A percentile compares a stretch with the other conserved stretches of the same genome.
Conservation (phyloP, 2,888 invertebrate species). For the Cephus sareptanus region DNA sequence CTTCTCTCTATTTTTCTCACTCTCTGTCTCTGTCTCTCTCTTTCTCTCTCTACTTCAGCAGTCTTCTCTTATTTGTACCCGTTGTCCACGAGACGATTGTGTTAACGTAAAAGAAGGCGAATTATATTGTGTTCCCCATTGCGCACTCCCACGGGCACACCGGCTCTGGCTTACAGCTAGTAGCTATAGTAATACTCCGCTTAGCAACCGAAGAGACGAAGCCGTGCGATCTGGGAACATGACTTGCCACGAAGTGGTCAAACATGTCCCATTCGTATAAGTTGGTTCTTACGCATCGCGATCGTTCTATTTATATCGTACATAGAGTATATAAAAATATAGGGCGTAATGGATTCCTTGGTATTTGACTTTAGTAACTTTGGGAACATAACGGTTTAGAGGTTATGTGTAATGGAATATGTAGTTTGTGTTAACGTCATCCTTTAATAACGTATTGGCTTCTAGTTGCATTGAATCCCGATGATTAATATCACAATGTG, state of each 20-base stretch:
- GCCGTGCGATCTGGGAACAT: neutral
- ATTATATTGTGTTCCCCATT: neutral
- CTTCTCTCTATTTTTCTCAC: neutral
- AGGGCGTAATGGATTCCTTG: neutral
- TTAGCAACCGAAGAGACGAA: conserved; percentile 14
- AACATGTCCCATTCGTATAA: conserved; percentile 30
- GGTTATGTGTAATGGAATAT: neutral
- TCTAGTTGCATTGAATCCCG: neutral
- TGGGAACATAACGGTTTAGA: neutral
- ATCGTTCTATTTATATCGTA: conserved; percentile 32
- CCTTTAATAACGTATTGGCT: neutral
- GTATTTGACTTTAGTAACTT: neutral
- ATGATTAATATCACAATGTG: neutral
- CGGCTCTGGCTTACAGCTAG: neutral
- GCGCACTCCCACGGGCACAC: neutral
- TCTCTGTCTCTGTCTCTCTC: neutral
- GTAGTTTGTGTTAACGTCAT: neutral
- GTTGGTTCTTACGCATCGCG: conserved; percentile 14
- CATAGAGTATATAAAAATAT: neutral
- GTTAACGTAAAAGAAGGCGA: neutral
- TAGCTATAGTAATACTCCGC: conserved; percentile 6
- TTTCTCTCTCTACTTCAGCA: neutral
- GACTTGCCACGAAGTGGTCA: conserved; percentile 24
- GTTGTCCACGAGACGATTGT: neutral
- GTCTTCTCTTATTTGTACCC: conserved; percentile 1